phyloP scores from a whole-genome alignment of 64 coral and sea anemone genomes.

The Hydrozoanthus tunicans region DNA sequence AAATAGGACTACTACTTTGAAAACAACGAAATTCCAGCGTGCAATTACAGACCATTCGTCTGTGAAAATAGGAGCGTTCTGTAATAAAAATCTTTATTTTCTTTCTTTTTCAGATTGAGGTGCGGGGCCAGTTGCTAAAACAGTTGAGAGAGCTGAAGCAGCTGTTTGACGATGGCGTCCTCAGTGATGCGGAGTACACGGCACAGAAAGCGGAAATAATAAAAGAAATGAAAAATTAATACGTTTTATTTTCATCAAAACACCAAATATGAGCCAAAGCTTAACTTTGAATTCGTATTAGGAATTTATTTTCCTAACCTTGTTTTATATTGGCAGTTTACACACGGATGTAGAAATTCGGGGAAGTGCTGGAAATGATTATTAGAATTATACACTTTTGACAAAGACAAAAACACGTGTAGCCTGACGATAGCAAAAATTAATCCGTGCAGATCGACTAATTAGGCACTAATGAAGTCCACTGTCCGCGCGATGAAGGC shows the following conservation, averaged over 20 bases:
- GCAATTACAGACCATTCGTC: neutral
- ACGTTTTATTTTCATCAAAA: neutral
- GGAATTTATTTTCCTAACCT: neutral
- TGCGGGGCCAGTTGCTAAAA: slow-evolving; percentile 24
- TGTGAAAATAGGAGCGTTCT: neutral
- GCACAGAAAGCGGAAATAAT: slow-evolving; percentile 31
- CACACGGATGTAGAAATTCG: neutral
- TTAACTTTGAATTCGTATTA: neutral
- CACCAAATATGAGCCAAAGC: neutral
- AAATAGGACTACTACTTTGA: slow-evolving; percentile 1
- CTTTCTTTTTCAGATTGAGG: slow-evolving; percentile 14
- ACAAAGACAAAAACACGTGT: too few species aligned
- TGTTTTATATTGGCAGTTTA: neutral
- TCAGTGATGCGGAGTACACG: slow-evolving; percentile 28
- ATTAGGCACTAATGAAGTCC: too few species aligned
- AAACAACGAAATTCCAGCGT: slow-evolving; percentile 1
- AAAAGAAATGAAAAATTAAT: slow-evolving; percentile 34
- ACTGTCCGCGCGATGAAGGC: too few species aligned
- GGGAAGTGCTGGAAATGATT: neutral
- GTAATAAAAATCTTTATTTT: slow-evolving; percentile 13
- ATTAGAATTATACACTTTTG: too few species aligned
- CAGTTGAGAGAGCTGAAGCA: slow-evolving; percentile 28
- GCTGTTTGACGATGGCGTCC: slow-evolving; percentile 2
- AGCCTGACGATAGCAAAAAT: too few species aligned
- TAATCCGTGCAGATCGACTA: too few species aligned